Base-by-base conservation (phyloP, 2,888 invertebrate species). In the Ophion obscuratus region DNA sequence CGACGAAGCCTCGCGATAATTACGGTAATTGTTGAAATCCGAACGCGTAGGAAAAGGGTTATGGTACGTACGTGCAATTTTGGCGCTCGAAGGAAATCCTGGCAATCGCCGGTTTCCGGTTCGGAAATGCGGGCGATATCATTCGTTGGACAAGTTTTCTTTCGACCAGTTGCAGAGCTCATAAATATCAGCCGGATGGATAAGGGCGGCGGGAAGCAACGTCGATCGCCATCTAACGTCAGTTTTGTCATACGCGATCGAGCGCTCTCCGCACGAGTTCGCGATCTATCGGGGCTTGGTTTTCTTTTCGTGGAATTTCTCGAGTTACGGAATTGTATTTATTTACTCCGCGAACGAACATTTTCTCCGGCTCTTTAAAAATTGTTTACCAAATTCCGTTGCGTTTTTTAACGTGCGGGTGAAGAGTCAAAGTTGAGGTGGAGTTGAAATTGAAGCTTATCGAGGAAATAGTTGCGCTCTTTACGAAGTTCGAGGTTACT, bases 1-100 rank as follows among this genome's bases (percentile, higher is more conserved):
- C 10, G 2, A 53, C 31, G 61, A 62, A 59, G 40, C 67, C 76
- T 44, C 14, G 61, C 2, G 10, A 17, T n/a, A 27, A 57, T 24
- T 11, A n/a, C 44, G 20, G 14, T 20, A 14, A 74, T 70, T 76
- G 24, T 70, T 70, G 6, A 70, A 62, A 31, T 57, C 62, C 62
- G 3, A 20, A 24, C 36, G 20, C 47, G 17, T 24, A 53, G 10
- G 17, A 64, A 20, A 68, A 79, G 62, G 75, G 68, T 76, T 76
- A 70, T 76, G 70, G 53, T 61, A 62, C 53, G 61, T 81, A 76
- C 57, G 81, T 81, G 66, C 71, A 81, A 67, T 77, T 84, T 84
- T 84, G 84, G 84, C 84, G 84, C 81, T 73, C 59, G 67, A 61
- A 77, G 47, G 61, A 75, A 70, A 40, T 70, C 44, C 10, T 73